Base-by-base conservation (phyloP, 1,140 invertebrate genomes). In the Camponotus pennsylvanicus region DNA sequence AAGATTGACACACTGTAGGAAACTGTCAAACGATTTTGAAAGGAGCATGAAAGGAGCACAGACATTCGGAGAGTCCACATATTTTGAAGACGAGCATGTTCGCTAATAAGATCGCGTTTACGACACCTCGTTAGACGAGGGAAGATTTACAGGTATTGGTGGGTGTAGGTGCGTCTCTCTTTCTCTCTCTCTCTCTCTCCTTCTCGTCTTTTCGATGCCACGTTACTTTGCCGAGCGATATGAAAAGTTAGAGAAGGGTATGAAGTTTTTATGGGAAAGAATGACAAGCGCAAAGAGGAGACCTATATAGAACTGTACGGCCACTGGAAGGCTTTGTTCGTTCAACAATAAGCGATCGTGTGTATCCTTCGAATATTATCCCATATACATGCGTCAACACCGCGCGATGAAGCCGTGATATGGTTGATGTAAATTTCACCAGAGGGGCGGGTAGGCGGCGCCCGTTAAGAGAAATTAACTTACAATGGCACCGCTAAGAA, bases 101-200 rank as follows among this genome's bases (percentile, higher is more conserved):
- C 82, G 91, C 92, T 94, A 94, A 94, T 93, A 92, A 90, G 92
- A 93, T 93, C 92, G 91, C 93, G 91, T 93, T 94, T 94, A 94
- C 92, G 93, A 92, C 91, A 89, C 90, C 93, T 94, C 91, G 93
- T 94, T 94, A 94, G 91, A 88, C 88, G 78, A 82, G 90, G 79
- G 49, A 89, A 91, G 92, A 93, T 91, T 92, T 92, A 92, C 91
- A 87, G 61, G 75, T 84, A 66, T 73, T 69, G 63, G 77, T 40
- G 76, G 27, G 85, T 86, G 89, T 85, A 80, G 82, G 86, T 86
- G 80, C 77, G 59, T 52, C 27, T 37, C 59, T 86, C 69, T 67
- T 21, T 21, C 21, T 27, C 40, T 27, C 59, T 55, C 40, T 59
- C n/a, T n/a, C n/a, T n/a, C n/a, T n/a, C 52, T 21, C 40, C 34